These are phyloP conservation scores for Liolophura sinensis DNA, from an alignment of 1,140 invertebrate species.

Conservation along the genomic window DNA sequence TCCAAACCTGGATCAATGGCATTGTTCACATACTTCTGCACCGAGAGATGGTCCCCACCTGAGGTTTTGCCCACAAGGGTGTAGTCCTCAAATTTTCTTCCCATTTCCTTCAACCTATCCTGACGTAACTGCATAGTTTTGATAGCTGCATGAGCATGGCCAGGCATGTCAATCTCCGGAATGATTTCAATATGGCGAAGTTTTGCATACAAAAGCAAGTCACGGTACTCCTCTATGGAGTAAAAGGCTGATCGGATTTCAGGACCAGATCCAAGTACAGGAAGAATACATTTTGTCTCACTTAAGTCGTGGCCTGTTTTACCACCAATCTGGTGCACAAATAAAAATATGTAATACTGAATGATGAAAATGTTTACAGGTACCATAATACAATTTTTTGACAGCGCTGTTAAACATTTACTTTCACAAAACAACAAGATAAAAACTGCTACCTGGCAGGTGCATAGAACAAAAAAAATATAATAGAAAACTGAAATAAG, in stretches of 20 bases:
- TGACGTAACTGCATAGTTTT: slow-evolving; percentile 43
- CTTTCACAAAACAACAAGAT: no score
- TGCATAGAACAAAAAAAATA: no score
- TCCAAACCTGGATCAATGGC: slow-evolving; percentile 51
- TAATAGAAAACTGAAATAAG: no score
- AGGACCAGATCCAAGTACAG: slow-evolving; percentile 49
- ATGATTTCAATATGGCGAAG: slow-evolving; percentile 43
- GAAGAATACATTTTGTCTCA: slow-evolving; percentile 35
- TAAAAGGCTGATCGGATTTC: slow-evolving; percentile 42
- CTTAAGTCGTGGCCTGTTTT: slow-evolving; percentile 41
- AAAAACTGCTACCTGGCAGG: no score
- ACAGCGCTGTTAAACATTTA: no score
- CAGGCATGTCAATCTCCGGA: slow-evolving; percentile 53
- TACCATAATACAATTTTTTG: not conserved
- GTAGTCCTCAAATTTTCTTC: not conserved
- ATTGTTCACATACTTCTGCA: slow-evolving; percentile 49
- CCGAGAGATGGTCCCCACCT: not conserved
- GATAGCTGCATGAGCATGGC: slow-evolving; percentile 49
- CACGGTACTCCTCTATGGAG: slow-evolving; percentile 40
- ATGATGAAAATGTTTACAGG: not conserved
- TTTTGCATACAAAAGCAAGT: slow-evolving; percentile 41
- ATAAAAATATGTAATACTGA: not conserved
- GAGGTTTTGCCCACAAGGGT: no score
- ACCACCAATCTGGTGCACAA: slow-evolving; percentile 33
- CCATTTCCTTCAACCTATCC: no score